phyloP scores from a whole-genome alignment of 2,113 vertebrate species.

The Microcebus griseorufus region DNA sequence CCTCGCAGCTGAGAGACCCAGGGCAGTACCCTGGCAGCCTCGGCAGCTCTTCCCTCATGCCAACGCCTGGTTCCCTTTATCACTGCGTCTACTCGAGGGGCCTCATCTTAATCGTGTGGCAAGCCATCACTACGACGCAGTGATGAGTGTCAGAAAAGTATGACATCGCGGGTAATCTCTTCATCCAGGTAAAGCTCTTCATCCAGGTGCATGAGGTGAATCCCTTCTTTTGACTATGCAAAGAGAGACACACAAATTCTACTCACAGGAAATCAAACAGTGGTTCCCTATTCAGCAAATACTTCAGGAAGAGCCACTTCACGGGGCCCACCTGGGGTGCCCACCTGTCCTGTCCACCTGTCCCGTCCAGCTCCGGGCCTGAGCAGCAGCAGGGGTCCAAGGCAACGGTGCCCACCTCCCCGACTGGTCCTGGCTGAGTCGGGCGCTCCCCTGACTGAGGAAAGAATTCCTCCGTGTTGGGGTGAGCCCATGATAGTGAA shows the following conservation, averaged over 20 bases:
- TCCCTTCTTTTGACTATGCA: neutral
- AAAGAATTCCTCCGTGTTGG: neutral
- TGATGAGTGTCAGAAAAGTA: neutral
- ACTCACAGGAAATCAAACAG: neutral
- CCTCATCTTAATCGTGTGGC: neutral
- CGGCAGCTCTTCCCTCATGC: neutral
- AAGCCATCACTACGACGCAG: neutral
- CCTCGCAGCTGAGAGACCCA: neutral
- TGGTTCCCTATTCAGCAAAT: neutral
- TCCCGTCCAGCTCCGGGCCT: rapidly evolving
- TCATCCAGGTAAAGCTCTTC: neutral
- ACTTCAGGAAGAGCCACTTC: neutral
- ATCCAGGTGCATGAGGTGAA: neutral
- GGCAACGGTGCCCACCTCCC: rapidly evolving
- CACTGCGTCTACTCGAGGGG: neutral
- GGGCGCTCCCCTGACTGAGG: neutral
- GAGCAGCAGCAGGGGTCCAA: too few relatives aligned
- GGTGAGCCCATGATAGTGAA: neutral
- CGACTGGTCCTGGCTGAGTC: neutral
- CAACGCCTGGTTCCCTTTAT: neutral
- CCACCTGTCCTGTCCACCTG: rapidly evolving
- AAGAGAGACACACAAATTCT: neutral
- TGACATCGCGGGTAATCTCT: neutral
- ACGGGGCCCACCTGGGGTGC: too few relatives aligned
- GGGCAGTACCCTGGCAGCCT: neutral